Percentiles rank a stretch among this genome's conserved stretches.
Conservation (phyloP, 2,113 vertebrate species). For the Stictonetta naevosa region DNA sequence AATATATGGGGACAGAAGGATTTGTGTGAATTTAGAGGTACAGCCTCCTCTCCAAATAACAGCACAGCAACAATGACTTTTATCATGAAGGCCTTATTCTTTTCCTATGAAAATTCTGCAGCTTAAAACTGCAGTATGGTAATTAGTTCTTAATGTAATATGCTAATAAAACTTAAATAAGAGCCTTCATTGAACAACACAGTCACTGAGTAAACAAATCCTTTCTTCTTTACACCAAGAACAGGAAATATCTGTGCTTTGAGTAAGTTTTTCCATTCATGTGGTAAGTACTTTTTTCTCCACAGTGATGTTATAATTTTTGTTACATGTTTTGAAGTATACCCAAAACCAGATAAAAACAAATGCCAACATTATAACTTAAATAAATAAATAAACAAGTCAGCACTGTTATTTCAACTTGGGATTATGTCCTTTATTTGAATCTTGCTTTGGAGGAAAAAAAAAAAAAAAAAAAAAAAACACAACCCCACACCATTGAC, state of each 20-base stretch:
- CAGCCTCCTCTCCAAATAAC: not conserved
- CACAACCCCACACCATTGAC: not conserved
- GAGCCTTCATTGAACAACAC: not conserved
- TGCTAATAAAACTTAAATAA: not conserved
- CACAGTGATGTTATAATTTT: not conserved
- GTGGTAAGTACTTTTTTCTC: not conserved
- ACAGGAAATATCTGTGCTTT: constrained; percentile 41
- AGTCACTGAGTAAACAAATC: not conserved
- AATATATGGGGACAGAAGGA: not conserved
- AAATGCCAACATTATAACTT: not conserved
- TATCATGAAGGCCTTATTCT: not conserved
- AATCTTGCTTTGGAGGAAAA: not conserved
- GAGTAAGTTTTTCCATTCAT: constrained; percentile 38
- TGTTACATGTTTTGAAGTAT: not conserved
- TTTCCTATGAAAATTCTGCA: not conserved
- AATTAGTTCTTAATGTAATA: not conserved
- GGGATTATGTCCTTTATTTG: not conserved
- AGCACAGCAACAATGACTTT: not conserved
- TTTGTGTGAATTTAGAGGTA: not conserved
- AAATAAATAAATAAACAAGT: not conserved
- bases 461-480: not conserved
- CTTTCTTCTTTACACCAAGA: not conserved
- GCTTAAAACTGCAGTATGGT: not conserved
- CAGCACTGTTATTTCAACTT: not conserved
- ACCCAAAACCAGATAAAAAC: not conserved